Percentiles rank a stretch among this genome's conserved stretches.
phyloP scores from a whole-genome alignment of 2,113 vertebrate genomes.

The Callocephalon fimbriatum region DNA sequence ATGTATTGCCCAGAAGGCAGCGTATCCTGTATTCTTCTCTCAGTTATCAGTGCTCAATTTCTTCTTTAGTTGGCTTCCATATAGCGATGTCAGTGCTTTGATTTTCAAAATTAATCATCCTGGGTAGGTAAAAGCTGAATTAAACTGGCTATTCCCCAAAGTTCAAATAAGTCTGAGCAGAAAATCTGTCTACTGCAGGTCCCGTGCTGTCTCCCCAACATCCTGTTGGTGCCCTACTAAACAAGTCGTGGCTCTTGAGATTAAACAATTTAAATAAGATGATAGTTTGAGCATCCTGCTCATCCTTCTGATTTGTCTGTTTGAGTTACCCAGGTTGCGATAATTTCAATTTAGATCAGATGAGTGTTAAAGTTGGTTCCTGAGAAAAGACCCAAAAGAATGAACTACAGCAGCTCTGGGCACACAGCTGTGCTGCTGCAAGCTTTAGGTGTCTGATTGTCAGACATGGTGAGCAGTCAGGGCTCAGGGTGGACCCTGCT shows the following conservation, averaged over 20 bases:
- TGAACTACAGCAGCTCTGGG: background rate
- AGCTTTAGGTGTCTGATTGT: background rate
- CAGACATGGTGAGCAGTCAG: background rate
- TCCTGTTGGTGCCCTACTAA: background rate
- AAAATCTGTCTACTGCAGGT: background rate
- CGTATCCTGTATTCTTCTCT: background rate
- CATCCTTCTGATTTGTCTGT: background rate
- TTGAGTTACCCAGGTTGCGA: background rate
- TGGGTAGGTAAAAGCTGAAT: background rate
- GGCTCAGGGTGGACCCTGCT: background rate
- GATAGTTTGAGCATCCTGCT: background rate
- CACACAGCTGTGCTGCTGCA: background rate
- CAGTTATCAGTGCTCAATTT: background rate
- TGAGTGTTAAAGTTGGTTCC: background rate
- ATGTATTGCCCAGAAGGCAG: background rate
- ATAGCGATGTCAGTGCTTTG: background rate
- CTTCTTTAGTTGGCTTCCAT: background rate
- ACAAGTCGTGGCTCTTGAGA: background rate
- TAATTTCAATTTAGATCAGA: background rate
- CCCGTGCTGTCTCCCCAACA: background rate
- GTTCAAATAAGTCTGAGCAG: background rate
- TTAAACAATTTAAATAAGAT: background rate
- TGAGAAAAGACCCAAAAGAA: background rate
- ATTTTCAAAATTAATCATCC: background rate
- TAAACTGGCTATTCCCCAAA: background rate